Conservation (phyloP, 2,888 invertebrate genomes). For the Drosophila kanekoi region DNA sequence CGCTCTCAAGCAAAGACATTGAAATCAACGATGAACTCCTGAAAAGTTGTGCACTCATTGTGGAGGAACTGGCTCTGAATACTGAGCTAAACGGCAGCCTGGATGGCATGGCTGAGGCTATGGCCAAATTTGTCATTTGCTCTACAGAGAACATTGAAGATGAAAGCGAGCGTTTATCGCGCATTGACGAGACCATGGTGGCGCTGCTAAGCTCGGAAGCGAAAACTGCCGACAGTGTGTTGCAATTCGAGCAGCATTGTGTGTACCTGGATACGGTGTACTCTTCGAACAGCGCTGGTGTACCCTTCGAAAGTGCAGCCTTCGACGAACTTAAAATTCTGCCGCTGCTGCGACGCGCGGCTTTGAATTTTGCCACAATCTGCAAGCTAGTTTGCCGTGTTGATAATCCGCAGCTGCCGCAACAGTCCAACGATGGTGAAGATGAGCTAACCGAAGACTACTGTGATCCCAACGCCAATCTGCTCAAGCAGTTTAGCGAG, state of each 20-base stretch:
- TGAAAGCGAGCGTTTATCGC: slow-evolving; percentile 59
- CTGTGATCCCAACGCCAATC: slow-evolving; percentile 80
- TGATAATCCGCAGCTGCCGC: slow-evolving; percentile 23
- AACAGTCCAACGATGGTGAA: slow-evolving; percentile 55
- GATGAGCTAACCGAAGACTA: slow-evolving; percentile 82
- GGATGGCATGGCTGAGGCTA: slow-evolving; percentile 76
- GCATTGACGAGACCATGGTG: slow-evolving; percentile 73
- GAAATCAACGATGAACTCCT: slow-evolving; percentile 70
- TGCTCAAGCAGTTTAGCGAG: slow-evolving; percentile 81
- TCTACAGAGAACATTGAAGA: slow-evolving; percentile 78
- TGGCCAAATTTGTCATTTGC: slow-evolving; percentile 81
- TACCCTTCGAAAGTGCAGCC: slow-evolving; percentile 48
- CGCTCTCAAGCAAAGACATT: slow-evolving; percentile 84
- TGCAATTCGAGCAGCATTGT: slow-evolving; percentile 62
- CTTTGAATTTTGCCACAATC: slow-evolving; percentile 77
- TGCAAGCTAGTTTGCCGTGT: slow-evolving; percentile 78
- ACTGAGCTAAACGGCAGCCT: slow-evolving; percentile 49
- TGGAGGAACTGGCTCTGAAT: slow-evolving; percentile 57
- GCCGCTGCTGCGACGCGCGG: slow-evolving; percentile 62
- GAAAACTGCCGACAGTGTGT: slow-evolving; percentile 31
- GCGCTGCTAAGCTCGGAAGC: slow-evolving; percentile 51
- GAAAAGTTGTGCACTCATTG: slow-evolving; percentile 67
- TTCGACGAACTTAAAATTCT: slow-evolving; percentile 46
- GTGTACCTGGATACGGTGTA: slow-evolving; percentile 75
- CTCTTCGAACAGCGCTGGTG: slow-evolving; percentile 52